These are phyloP conservation scores for Pelecanus crispus DNA, from an alignment of 2,113 vertebrate genomes.

Conservation along the genomic window DNA sequence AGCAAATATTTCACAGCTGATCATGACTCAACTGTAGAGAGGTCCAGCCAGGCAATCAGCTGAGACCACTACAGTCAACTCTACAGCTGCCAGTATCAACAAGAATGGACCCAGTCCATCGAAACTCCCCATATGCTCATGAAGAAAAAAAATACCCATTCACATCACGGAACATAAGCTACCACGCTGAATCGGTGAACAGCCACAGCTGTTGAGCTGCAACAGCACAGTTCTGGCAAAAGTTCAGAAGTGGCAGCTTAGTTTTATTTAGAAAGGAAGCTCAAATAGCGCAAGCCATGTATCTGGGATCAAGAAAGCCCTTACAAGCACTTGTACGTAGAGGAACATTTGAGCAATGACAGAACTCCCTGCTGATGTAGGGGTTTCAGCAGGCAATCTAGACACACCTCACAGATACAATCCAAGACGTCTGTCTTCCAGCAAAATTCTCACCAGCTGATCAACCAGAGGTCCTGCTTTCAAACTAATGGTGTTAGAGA, in stretches of 20 bases:
- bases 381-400: neutral
- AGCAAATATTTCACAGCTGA: neutral
- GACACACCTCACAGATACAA: neutral
- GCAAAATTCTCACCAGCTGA: neutral
- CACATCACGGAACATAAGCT: neutral
- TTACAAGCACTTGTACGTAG: neutral
- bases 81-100: neutral
- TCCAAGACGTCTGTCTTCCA: neutral
- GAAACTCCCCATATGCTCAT: neutral
- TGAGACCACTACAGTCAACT: neutral
- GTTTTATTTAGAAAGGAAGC: neutral
- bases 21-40: neutral
- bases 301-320: neutral
- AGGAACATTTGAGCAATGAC: neutral
- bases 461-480: neutral
- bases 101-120: neutral
- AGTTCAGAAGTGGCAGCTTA: neutral
- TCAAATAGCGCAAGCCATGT: neutral
- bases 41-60: neutral
- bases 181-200: neutral
- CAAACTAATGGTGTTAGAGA: neutral
- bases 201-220: neutral
- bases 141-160: neutral
- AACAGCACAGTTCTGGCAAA: neutral
- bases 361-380: neutral